These are phyloP conservation scores for Seriola rivoliana DNA, from an alignment of 2,113 vertebrate species.

Conservation along the genomic window DNA sequence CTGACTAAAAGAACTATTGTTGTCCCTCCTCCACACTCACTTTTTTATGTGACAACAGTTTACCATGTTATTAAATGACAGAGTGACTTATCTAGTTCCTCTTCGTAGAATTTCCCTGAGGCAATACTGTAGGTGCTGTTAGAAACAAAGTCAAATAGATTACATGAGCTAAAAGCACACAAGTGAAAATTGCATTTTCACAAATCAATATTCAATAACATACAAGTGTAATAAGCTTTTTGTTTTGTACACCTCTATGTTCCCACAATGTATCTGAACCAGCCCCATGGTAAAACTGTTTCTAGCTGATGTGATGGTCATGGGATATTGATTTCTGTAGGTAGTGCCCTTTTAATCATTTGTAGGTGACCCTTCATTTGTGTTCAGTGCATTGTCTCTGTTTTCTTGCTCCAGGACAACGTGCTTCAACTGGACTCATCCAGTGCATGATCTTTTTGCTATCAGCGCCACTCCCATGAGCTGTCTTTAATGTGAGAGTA, in stretches of 20 bases:
- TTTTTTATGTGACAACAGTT: slow-evolving; percentile 42
- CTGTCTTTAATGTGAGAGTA: not conserved
- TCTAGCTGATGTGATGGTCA: not conserved
- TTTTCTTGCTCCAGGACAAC: no score
- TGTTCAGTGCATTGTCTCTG: not conserved
- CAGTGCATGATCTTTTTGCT: no score
- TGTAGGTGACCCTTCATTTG: not conserved
- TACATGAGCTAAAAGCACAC: not conserved
- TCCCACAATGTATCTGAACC: not conserved
- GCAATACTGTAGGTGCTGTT: not conserved
- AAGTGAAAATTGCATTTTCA: not conserved
- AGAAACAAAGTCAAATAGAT: not conserved
- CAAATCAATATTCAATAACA: not conserved
- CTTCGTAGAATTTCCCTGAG: slow-evolving; percentile 46
- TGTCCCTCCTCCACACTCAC: slow-evolving; percentile 59
- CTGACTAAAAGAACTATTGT: slow-evolving; percentile 67
- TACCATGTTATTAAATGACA: slow-evolving; percentile 45
- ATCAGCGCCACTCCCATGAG: not conserved
- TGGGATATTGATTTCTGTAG: not conserved
- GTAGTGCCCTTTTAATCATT: not conserved
- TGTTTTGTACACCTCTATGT: no score
- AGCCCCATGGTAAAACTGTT: not conserved
- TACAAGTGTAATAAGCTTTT: no score
- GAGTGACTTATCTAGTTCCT: slow-evolving; percentile 50
- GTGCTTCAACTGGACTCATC: not conserved